A percentile compares a stretch with the other conserved stretches of the same genome.
Conservation (phyloP, 1,140 invertebrate genomes). For the Tetragonula clypearis region DNA sequence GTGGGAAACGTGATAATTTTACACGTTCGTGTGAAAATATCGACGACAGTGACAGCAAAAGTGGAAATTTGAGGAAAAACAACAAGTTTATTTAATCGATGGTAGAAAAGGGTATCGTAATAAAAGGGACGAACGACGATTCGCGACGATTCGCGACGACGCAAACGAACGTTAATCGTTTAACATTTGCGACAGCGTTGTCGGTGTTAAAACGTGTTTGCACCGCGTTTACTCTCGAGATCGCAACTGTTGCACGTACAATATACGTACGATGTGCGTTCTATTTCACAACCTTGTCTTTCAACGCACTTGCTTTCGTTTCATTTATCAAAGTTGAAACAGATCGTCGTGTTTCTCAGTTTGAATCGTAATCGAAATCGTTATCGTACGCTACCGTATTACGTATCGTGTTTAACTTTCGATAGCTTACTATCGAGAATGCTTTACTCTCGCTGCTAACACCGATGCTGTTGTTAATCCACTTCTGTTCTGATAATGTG, state of each 20-base stretch:
- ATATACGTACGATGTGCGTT: too few relatives aligned
- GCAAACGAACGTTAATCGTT: too few relatives aligned
- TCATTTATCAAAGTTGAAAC: neutral
- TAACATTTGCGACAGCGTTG: neutral
- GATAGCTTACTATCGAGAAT: conserved; percentile 37
- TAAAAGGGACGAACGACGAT: conserved; percentile 7
- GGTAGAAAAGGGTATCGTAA: neutral
- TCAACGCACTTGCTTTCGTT: neutral
- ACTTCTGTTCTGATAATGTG: conserved; percentile 2
- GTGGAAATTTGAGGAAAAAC: conserved; percentile 1
- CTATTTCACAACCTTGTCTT: too few relatives aligned
- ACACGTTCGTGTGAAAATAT: neutral
- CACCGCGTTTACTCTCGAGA: neutral
- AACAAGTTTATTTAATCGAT: conserved; percentile 10
- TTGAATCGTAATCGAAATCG: neutral
- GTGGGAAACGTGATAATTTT: neutral
- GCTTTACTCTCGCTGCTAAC: neutral
- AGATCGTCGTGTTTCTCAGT: neutral
- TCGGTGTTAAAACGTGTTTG: neutral
- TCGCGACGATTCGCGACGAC: too few relatives aligned
- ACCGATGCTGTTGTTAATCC: neutral
- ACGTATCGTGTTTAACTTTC: conserved; percentile 3
- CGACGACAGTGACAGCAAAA: neutral
- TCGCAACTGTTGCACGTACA: neutral
- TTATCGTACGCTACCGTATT: conserved; percentile 6